These are phyloP conservation scores for Promerops cafer DNA, from an alignment of 2,113 vertebrate species.

Conservation along the genomic window DNA sequence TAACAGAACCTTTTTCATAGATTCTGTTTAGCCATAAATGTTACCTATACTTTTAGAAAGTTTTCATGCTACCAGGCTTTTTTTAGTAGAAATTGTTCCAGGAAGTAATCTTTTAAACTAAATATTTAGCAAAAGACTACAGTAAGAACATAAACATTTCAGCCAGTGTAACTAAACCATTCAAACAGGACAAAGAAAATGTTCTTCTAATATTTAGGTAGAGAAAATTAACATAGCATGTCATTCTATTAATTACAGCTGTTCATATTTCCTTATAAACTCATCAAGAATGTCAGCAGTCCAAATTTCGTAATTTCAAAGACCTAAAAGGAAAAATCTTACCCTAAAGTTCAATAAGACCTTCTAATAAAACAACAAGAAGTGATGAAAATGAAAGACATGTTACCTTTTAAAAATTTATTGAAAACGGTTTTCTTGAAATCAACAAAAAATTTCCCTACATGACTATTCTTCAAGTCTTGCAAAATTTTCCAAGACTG, in stretches of 20 bases:
- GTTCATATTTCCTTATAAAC: not conserved
- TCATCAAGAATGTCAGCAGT: not conserved
- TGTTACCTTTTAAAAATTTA: not conserved
- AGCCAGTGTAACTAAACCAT: not conserved
- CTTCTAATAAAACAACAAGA: not conserved
- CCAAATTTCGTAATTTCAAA: not conserved
- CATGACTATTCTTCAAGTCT: not conserved
- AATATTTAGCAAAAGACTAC: not conserved
- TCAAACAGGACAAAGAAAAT: not conserved
- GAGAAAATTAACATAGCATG: not conserved
- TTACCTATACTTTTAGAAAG: not conserved
- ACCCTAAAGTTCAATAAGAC: not conserved
- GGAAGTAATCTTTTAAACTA: not conserved
- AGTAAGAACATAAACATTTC: not conserved
- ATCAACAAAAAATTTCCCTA: not conserved
- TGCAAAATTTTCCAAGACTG: not conserved
- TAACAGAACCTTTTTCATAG: not conserved
- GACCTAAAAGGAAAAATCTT: not conserved
- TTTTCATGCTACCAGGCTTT: not conserved
- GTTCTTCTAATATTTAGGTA: not conserved
- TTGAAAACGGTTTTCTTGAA: not conserved
- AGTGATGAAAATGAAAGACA: not conserved
- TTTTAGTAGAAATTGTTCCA: not conserved
- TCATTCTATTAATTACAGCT: not conserved
- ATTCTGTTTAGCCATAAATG: not conserved